A percentile compares a stretch with the other conserved stretches of the same genome.
These are phyloP conservation scores for Oryzias melastigma DNA, from an alignment of 2,113 vertebrate species.

Conservation along the genomic window DNA sequence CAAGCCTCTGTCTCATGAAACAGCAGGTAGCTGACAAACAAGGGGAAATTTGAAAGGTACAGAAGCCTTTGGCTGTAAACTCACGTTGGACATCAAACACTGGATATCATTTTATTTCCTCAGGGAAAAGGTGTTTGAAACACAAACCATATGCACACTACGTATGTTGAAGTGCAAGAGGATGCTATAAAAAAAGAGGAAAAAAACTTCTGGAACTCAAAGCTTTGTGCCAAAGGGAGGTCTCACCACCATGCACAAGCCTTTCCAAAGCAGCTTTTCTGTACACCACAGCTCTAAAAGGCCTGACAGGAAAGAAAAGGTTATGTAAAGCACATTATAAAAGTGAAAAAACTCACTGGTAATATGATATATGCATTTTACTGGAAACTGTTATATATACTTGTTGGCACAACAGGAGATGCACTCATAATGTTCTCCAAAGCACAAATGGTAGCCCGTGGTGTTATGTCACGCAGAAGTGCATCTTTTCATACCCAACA, in stretches of 20 bases:
- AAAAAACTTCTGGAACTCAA: constrained; percentile 60
- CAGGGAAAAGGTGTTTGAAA: constrained; percentile 69
- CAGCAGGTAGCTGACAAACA: constrained; percentile 82
- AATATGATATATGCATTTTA: constrained; percentile 63
- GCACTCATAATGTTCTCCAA: constrained; percentile 47
- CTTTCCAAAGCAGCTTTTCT: constrained; percentile 23
- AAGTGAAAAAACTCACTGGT: constrained; percentile 60
- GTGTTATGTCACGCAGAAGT: constrained; percentile 58
- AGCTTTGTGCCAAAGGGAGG: constrained; percentile 45
- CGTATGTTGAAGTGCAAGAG: constrained; percentile 40
- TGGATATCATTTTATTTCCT: constrained; percentile 75
- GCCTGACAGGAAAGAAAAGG: constrained; percentile 47
- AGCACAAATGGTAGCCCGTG: constrained; percentile 58
- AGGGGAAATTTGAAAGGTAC: constrained; percentile 68
- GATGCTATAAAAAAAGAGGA: constrained; percentile 24
- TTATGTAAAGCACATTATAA: constrained; percentile 69
- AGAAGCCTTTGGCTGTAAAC: constrained; percentile 78
- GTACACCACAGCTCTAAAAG: constrained; percentile 10
- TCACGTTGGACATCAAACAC: constrained; percentile 79
- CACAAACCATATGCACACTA: constrained; percentile 62
- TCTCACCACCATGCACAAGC: constrained; percentile 31
- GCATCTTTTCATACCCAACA: constrained; percentile 41
- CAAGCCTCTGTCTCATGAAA: constrained; percentile 76
- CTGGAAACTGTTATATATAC: constrained; percentile 50
- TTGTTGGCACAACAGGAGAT: constrained; percentile 70